Base-by-base conservation (phyloP, 2,888 invertebrate genomes). In the Volucella zonaria region DNA sequence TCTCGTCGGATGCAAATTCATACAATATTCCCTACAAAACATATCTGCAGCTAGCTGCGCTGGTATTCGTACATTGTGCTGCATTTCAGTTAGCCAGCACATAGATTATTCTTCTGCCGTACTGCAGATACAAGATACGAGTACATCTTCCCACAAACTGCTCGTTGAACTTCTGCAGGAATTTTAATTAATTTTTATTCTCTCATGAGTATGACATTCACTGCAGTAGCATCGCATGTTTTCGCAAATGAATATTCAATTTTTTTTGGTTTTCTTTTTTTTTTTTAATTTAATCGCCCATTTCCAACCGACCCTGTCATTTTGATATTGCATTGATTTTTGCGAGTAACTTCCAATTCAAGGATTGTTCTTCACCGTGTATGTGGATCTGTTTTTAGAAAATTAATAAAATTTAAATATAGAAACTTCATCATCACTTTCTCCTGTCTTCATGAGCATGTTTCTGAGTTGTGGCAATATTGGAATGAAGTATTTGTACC, bases 141-240 rank as follows among this genome's bases (percentile, higher is more conserved):
- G 31, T 31, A 31, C 67, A 68, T 77, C 42, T 78, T 70, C 40
- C 58, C 62, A 82, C 59, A 54, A 45, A 68, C 67, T 47, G 23
- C 64, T 54, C 31, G 31, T 31, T 31, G 42, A 45, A 74, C 67
- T 67, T 68, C 61, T 68, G 62, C 47, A 64, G 64, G 78, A 74
- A 74, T 82, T 82, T 82, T 78, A 82, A 82, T 82, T 82, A 78
- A 78, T 70, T 78, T 64, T 66, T 58, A 47, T 78, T 80, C 61
- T 62, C 67, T 61, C 73, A 56, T 77, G 54, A 47, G 10, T 18
- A 23, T 45, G 45, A 38, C 18, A 62, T 73, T 78, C 67, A 59
- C 56, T 68, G 71, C 62, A 59, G 66, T 31, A 31, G 31, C 23
- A 52, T n/a, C 12, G 52, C 45, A 70, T 51, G 75, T 43, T 80